Conservation (phyloP, 2,888 invertebrate species). For the Scaptomyza parva region DNA sequence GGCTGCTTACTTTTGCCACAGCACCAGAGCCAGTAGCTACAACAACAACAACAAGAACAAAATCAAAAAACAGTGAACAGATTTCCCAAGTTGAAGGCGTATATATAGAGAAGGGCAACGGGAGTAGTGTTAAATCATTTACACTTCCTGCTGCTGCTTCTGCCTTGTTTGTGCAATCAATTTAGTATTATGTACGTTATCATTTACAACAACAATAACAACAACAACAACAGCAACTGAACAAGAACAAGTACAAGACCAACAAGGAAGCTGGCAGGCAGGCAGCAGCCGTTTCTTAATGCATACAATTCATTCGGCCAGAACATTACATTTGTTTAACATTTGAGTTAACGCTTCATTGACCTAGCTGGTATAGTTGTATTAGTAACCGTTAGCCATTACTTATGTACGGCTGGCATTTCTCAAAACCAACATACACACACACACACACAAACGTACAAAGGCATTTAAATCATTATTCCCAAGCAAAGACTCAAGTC, state of each 20-base stretch:
- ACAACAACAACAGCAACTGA: neutral
- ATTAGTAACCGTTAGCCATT: slow-evolving; percentile 48
- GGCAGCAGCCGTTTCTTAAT: slow-evolving; percentile 46
- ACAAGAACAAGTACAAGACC: neutral
- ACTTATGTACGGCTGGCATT: slow-evolving; percentile 64
- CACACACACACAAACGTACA: slow-evolving; percentile 11
- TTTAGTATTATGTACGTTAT: slow-evolving; percentile 80
- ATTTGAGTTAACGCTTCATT: slow-evolving; percentile 80
- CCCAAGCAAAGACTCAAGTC: slow-evolving; percentile 35
- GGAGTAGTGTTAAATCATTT: slow-evolving; percentile 79
- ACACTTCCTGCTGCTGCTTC: slow-evolving; percentile 74
- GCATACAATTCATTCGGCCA: slow-evolving; percentile 74
- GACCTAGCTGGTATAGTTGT: slow-evolving; percentile 43
- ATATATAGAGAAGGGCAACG: slow-evolving; percentile 22
- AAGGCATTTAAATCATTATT: slow-evolving; percentile 80
- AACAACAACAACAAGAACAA: slow-evolving; percentile 3
- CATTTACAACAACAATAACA: slow-evolving; percentile 47
- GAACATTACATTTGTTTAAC: slow-evolving; percentile 83
- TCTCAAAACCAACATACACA: slow-evolving; percentile 48
- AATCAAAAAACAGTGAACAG: slow-evolving; percentile 31
- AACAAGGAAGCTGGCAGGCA: too few relatives aligned
- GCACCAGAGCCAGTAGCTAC: slow-evolving; percentile 1
- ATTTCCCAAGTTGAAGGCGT: slow-evolving; percentile 22
- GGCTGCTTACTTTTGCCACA: slow-evolving; percentile 35
- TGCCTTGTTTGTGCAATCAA: slow-evolving; percentile 80